Evolutionary conservation across 1,140 invertebrate genomes (phyloP), one percentile per base, ranked within the genome.

Genomic region (Ooceraea biroi): DNA sequence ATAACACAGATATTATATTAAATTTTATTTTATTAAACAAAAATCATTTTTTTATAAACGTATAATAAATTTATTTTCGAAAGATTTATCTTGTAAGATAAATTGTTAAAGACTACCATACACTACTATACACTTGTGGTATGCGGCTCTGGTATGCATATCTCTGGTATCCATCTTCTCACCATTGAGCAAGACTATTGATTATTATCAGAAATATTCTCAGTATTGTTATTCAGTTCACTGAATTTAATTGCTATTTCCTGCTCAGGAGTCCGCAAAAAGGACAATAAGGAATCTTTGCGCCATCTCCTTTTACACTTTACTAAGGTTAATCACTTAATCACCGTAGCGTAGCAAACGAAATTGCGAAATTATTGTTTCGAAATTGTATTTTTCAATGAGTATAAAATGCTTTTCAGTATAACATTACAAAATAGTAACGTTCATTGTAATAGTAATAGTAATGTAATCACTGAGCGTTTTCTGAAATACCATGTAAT

Each of bases 241-340:
- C 84, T 86, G 84, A 87, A 89, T 87, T 89, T 94, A 93, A 94
- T 93, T 83, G 90, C 86, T 91, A 93, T 94, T 93, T 94, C 92
- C 92, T 91, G 91, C 72, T 82, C 3, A 52, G 91, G 91, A 92
- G 87, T 90, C 88, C 92, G 72, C 73, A 50, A 77, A 80, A 57
- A 87, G 87, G 86, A 77, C 30, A 78, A 86, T 77, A 69, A 84
- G 80, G 84, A 89, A 80, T 84, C 80, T 84, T 89, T 86, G 88
- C 77, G 72, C 61, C 57, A 76, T 46, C 72, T 82, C 71, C 73
- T 72, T 82, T 85, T 71, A 72, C 36, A 60, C 19, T 36, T 27
- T 48, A 76, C 52, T 5, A 50, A 80, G 83, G 72, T 3, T 36
- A 36, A 88, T 83, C 85, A 30, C 65, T 68, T 25, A 85, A 88